A percentile compares a stretch with the other conserved stretches of the same genome.
phyloP scores from a whole-genome alignment of 1,140 invertebrate genomes.

The Drosophila punjabiensis region DNA sequence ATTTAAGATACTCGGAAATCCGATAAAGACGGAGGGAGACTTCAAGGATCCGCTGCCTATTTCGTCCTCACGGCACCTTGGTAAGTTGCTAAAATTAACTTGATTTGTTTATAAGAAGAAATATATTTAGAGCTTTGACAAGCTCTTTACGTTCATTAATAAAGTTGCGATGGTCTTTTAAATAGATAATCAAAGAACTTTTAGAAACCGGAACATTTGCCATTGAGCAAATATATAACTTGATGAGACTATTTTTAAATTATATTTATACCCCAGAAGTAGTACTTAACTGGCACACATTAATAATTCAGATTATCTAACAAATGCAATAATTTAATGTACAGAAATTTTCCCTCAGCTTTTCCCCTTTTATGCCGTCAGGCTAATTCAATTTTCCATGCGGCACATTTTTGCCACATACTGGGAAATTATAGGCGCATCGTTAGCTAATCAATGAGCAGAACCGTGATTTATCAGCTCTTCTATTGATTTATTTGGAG shows the following conservation, averaged over 20 bases:
- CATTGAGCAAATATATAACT: not conserved
- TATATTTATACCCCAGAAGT: not conserved
- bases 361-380: not conserved
- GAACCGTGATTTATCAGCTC: conserved; percentile 68
- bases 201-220: not conserved
- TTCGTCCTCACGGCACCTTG: not conserved
- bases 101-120: conserved; percentile 8
- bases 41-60: not conserved
- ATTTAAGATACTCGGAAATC: conserved; percentile 43
- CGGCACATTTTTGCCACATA: conserved; percentile 16
- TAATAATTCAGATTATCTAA: not conserved
- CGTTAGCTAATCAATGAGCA: conserved; percentile 58
- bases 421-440: conserved; percentile 42
- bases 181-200: not conserved
- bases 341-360: no score
- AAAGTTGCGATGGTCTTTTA: not conserved
- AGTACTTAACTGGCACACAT: not conserved
- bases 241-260: no score
- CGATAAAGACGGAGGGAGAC: conserved; percentile 1
- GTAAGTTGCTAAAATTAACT: conserved; percentile 29
- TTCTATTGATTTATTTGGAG: conserved; percentile 74
- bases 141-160: not conserved
- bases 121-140: not conserved
- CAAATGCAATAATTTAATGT: not conserved
- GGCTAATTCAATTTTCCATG: conserved; percentile 24